Evolutionary conservation across 2,113 vertebrate genomes (phyloP), one percentile per base, ranked within the genome.

Genomic region (Crotalus tigris): DNA sequence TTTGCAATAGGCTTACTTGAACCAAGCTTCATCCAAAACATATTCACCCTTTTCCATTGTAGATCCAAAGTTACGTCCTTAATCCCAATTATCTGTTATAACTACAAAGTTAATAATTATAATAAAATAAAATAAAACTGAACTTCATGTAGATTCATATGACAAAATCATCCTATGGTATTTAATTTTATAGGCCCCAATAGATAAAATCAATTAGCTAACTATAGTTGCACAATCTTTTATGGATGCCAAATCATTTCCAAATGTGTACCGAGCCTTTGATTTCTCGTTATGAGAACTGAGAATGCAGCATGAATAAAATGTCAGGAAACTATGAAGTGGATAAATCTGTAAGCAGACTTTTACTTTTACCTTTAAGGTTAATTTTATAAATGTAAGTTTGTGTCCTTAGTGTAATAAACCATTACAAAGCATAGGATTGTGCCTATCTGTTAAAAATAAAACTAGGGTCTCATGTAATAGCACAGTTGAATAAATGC

Each of bases 181-280:
- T 51, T 46, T 29, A 69, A 51, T 51, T 46, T 49, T 89, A 59
- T 29, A 55, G 17, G 86, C n/a, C 94, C 94, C 92, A 87, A 89
- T 93, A 93, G 0, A 0, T 86, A 88, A 69, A 69, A 69, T 29
- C 29, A n/a, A 69, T 69, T 64, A 64, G 12, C 26, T 11, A 64
- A 69, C 29, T 3, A 61, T 61, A 69, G 26, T n/a, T 69, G 61
- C 61, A 69, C 26, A 64, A 64, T 64, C 3, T 69, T 64, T 69
- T 69, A 69, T n/a, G 61, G 29, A 69, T 69, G 61, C 12, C 12
- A 29, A 69, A 85, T 93, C 57, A 64, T 89, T 3, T 5, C 55
- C 29, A 69, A 15, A 33, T 69, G 8, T 85, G 26, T 49, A 93
- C 86, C 21, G 23, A 59, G 58, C 58, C 58, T 59, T 59, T 44